A percentile compares a stretch with the other conserved stretches of the same genome.
Conservation (phyloP, 2,888 invertebrate species). For the Galeopsomyia nigrocyanea region DNA sequence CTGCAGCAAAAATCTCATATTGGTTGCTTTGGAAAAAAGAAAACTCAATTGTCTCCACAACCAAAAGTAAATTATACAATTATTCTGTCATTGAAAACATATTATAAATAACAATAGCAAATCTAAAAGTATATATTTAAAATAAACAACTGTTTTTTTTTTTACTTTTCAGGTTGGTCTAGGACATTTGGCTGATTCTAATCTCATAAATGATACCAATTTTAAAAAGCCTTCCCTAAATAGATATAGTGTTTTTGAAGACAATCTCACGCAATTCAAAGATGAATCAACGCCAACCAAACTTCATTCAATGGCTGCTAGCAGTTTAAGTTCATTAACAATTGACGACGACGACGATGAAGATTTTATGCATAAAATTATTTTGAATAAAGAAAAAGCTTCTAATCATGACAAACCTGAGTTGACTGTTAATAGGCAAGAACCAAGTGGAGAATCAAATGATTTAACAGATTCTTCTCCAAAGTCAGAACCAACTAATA, state of each 20-base stretch:
- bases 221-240: constrained; percentile 16
- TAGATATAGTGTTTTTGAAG: constrained; percentile 79
- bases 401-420: constrained; percentile 9
- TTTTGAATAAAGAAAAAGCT: constrained; percentile 34
- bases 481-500: constrained; percentile 11
- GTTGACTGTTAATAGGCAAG: constrained; percentile 21
- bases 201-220: constrained; percentile 15
- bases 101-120: background rate
- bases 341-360: constrained; percentile 78
- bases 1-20: constrained; percentile 52
- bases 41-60: constrained; percentile 6
- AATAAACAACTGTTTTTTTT: background rate
- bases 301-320: constrained; percentile 80
- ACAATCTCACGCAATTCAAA: constrained; percentile 82
- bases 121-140: background rate
- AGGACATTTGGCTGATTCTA: constrained; percentile 8
- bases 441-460: constrained; percentile 27
- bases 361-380: constrained; percentile 38
- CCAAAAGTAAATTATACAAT: constrained; percentile 12
- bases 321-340: constrained; percentile 89
- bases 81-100: background rate
- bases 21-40: constrained; percentile 39
- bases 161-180: constrained; percentile 5
- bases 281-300: constrained; percentile 91
- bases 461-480: background rate